These are phyloP conservation scores for Ophioninae sp. DNA, from an alignment of 2,888 invertebrate genomes.

Conservation along the genomic window DNA sequence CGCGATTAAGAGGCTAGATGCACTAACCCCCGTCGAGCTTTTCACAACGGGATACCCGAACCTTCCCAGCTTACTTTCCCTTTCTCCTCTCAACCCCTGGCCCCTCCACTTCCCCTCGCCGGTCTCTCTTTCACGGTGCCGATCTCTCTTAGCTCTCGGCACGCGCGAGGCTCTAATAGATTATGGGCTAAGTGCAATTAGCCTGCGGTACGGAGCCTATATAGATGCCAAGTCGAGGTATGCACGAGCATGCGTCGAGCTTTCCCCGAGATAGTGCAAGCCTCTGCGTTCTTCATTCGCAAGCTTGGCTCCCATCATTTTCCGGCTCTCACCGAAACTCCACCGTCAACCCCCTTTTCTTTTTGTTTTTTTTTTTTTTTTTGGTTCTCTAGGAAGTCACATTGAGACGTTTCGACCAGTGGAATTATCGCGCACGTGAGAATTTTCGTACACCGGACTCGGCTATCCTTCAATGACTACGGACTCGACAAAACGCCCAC, in stretches of 20 bases:
- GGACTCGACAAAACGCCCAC: not conserved
- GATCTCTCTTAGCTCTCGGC: slow-evolving; percentile 46
- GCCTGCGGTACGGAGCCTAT: slow-evolving; percentile 43
- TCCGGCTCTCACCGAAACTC: slow-evolving; percentile 15
- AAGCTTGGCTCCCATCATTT: slow-evolving; percentile 28
- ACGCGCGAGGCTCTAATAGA: slow-evolving; percentile 61
- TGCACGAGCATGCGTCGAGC: slow-evolving; percentile 23
- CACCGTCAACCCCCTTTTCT: slow-evolving; percentile 13
- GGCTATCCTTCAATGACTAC: not conserved
- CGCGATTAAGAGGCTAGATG: slow-evolving; percentile 60
- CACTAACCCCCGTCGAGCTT: slow-evolving; percentile 29
- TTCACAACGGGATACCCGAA: slow-evolving; percentile 30
- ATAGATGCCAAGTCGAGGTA: slow-evolving; percentile 41
- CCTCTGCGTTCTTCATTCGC: slow-evolving; percentile 48
- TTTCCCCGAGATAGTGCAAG: slow-evolving; percentile 31
- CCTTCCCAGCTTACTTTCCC: slow-evolving; percentile 26
- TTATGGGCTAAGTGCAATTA: slow-evolving; percentile 63
- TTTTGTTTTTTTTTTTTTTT: not conserved
- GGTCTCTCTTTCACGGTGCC: not conserved
- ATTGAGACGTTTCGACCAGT: slow-evolving; percentile 6
- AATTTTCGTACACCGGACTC: not conserved
- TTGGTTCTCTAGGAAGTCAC: not conserved
- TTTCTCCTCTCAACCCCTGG: not conserved
- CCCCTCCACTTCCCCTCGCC: slow-evolving; percentile 9
- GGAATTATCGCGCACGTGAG: slow-evolving; percentile 10